phyloP scores from a whole-genome alignment of 2,888 invertebrate genomes.

The Oxystoma pomonae region DNA sequence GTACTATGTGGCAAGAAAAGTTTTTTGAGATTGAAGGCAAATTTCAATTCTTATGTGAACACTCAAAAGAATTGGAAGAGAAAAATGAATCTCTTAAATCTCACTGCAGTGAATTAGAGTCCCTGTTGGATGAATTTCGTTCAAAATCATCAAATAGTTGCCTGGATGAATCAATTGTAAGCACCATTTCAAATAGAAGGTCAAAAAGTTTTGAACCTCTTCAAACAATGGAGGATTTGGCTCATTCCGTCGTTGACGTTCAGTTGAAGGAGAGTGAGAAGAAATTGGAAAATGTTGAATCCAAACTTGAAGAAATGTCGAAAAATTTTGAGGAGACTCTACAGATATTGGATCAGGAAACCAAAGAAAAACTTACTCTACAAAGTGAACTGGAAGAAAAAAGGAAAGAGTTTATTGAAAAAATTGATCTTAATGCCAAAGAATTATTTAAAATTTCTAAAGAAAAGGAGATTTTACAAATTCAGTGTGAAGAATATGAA shows the following conservation, averaged over 20 bases:
- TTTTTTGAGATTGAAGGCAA: conserved; percentile 36
- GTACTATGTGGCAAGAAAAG: conserved; percentile 37
- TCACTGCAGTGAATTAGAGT: conserved; percentile 41
- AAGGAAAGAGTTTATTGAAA: not conserved
- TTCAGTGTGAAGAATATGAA: not conserved
- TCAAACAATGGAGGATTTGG: conserved; percentile 38
- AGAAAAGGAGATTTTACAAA: not conserved
- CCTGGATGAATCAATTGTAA: conserved; percentile 32
- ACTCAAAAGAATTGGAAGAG: conserved; percentile 34
- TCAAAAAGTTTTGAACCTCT: conserved; percentile 23
- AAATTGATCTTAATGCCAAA: not conserved
- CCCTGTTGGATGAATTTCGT: conserved; percentile 50
- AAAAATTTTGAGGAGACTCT: conserved; percentile 5
- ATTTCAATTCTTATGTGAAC: conserved; percentile 32
- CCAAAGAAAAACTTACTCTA: not conserved
- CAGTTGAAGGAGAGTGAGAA: conserved; percentile 43
- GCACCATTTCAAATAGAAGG: conserved; percentile 25
- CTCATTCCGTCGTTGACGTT: conserved; percentile 45
- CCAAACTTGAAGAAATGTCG: conserved; percentile 2
- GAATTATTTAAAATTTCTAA: not conserved
- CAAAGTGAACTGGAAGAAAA: not conserved
- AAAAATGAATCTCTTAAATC: conserved; percentile 34
- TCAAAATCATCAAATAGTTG: conserved; percentile 24
- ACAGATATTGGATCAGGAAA: not conserved
- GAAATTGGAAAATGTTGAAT: conserved; percentile 29